Base-by-base conservation (phyloP, 35 echinoderm and acorn worm species). In the Heliocidaris tuberculata region DNA sequence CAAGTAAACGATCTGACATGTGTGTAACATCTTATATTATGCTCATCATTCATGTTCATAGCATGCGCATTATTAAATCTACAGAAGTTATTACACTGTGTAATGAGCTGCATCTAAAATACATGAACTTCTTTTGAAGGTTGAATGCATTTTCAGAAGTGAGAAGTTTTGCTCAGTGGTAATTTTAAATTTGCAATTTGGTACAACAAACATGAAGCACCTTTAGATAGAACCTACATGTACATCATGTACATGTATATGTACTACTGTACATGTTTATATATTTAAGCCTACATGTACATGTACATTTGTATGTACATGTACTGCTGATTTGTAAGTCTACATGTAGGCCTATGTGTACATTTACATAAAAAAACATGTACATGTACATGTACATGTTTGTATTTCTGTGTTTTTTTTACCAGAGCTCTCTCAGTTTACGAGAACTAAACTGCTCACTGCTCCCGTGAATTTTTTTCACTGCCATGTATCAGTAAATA, bases 1-100 rank as follows among this genome's bases (percentile, higher is more conserved):
- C 87, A 89, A 89, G 87, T 89, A 89, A 78, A 78, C 65, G 65
- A 78, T 78, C 4, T 78, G 65, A 24, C 65, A 78, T 78, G 19
- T 78, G 65, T 78, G 65, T 19, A 78, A 27, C 21, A 27, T 27
- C 65, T n/a, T n/a, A 2, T 5, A 52, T 52, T 52, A 8, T 13
- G 12, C 12, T 52, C 7, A 52, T 52, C 50, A 13, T 52, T 52
- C 50, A 78, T 78, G 65, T 78, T 78, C 65, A 78, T n/a, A 7
- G 21, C 65, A 21, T 78, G 65, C 21, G 4, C 65, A 27, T 78
- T 11, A 56, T 78, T n/a, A 78, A 71, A 24, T n/a, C 27, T 27
- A 27, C 17, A 78, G 27, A 24, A 24, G 27, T 78, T 8, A 71
- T 71, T 71, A 71, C 19, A 65, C 60, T 5, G 19, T 19, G 61